A percentile compares a stretch with the other conserved stretches of the same genome.
Evolutionary conservation across 2,113 vertebrate species (phyloP).

Genomic region (Oenanthe oenanthe): DNA sequence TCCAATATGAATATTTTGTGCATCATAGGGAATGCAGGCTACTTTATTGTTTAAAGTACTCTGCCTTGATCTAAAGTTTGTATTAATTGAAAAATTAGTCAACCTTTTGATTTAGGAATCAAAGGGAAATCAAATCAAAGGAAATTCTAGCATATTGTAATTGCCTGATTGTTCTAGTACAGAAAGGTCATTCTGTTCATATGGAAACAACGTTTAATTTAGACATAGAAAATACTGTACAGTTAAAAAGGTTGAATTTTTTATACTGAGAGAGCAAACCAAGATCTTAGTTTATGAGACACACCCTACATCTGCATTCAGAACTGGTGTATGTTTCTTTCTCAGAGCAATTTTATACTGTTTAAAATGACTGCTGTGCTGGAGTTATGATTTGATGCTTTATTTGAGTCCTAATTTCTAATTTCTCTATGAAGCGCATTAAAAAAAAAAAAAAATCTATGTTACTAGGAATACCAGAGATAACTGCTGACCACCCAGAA

Average conservation of each 20-base stretch:
- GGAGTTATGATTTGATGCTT: not conserved
- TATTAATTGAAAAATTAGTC: not conserved
- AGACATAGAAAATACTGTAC: not conserved
- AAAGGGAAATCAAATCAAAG: not conserved
- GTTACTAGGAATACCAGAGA: not conserved
- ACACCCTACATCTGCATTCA: not conserved
- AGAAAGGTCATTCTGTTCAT: not conserved
- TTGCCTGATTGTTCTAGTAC: not conserved
- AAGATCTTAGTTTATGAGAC: not conserved
- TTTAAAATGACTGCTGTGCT: not conserved
- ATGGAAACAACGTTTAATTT: not conserved
- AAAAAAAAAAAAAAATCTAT: not conserved
- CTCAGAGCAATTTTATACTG: not conserved
- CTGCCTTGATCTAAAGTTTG: not conserved
- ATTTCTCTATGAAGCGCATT: not conserved
- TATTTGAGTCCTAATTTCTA: not conserved
- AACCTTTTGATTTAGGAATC: not conserved
- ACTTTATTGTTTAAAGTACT: not conserved
- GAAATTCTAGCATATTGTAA: not conserved
- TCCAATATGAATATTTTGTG: not conserved
- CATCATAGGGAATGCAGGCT: not conserved
- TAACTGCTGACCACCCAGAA: constrained; percentile 83
- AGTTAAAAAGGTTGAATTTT: not conserved
- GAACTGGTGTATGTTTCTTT: not conserved
- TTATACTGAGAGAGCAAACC: not conserved